Percentiles rank a stretch among this genome's conserved stretches.
Evolutionary conservation across 1,140 invertebrate species (phyloP).

Genomic region (Aphis craccivora): DNA sequence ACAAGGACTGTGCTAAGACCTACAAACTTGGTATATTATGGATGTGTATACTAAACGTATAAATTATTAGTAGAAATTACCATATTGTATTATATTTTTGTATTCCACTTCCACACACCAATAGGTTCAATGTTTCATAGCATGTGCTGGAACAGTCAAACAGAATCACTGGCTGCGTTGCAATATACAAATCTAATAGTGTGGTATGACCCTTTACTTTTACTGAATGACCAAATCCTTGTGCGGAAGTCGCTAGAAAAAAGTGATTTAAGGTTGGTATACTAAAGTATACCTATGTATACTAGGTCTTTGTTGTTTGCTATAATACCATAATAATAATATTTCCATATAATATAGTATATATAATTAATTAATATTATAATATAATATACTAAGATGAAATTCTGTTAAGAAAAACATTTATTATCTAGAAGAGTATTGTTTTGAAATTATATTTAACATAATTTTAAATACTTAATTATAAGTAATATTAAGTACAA

Average conservation of each 20-base stretch:
- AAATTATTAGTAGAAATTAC: neutral
- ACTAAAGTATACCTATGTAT: no score
- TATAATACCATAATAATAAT: neutral
- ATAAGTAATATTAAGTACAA: no score
- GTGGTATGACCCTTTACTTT: slow-evolving; percentile 83
- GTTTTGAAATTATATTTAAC: neutral
- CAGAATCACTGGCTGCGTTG: slow-evolving; percentile 84
- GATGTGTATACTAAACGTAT: neutral
- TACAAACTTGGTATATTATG: slow-evolving; percentile 33
- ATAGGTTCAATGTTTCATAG: slow-evolving; percentile 79
- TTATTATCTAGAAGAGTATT: neutral
- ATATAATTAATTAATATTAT: no score
- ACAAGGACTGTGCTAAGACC: neutral
- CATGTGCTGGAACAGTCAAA: slow-evolving; percentile 81
- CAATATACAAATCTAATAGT: slow-evolving; percentile 82
- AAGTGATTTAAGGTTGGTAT: slow-evolving; percentile 73
- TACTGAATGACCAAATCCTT: slow-evolving; percentile 78
- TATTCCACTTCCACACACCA: no score
- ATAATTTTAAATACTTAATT: neutral
- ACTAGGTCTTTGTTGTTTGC: no score
- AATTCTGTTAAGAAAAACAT: neutral
- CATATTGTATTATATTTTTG: neutral
- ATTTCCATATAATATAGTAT: neutral
- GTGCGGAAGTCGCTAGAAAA: slow-evolving; percentile 71
- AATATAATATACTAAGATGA: neutral